phyloP scores from a whole-genome alignment of 2,113 vertebrate genomes.

The Callaeas wilsoni region DNA sequence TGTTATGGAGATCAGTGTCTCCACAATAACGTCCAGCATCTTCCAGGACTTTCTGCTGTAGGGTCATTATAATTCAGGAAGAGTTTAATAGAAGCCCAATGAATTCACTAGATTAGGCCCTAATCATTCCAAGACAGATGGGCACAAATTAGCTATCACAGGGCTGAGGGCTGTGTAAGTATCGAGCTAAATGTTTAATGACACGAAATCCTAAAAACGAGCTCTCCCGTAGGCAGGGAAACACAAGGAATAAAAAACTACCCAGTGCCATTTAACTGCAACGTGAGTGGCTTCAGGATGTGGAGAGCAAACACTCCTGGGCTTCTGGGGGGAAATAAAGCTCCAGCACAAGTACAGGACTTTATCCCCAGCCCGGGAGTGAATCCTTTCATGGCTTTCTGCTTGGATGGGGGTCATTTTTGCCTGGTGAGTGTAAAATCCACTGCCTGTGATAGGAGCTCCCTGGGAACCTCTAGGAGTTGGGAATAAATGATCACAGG shows the following conservation, averaged over 20 bases:
- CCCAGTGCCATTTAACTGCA: not conserved
- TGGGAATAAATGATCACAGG: not conserved
- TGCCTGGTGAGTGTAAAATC: not conserved
- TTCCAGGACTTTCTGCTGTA: not conserved
- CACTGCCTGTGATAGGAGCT: not conserved
- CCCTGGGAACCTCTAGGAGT: not conserved
- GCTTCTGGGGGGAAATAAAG: not conserved
- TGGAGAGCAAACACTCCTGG: not conserved
- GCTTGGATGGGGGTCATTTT: not conserved
- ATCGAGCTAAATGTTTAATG: not conserved
- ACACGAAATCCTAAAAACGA: not conserved
- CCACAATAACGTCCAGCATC: not conserved
- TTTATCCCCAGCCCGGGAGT: not conserved
- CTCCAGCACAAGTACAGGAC: not conserved
- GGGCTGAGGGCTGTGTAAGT: not conserved
- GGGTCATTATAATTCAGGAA: not conserved
- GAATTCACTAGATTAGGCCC: not conserved
- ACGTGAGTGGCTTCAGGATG: not conserved
- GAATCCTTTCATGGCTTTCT: not conserved
- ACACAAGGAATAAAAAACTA: not conserved
- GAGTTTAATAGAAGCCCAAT: not conserved
- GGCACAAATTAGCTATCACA: not conserved
- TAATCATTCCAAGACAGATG: conserved; percentile 1
- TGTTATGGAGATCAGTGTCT: not conserved
- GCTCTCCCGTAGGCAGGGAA: not conserved